Percentiles rank a stretch among this genome's conserved stretches.
Evolutionary conservation across 2,797 vertebrate species (phyloP).

Genomic region (Argya squamiceps): DNA sequence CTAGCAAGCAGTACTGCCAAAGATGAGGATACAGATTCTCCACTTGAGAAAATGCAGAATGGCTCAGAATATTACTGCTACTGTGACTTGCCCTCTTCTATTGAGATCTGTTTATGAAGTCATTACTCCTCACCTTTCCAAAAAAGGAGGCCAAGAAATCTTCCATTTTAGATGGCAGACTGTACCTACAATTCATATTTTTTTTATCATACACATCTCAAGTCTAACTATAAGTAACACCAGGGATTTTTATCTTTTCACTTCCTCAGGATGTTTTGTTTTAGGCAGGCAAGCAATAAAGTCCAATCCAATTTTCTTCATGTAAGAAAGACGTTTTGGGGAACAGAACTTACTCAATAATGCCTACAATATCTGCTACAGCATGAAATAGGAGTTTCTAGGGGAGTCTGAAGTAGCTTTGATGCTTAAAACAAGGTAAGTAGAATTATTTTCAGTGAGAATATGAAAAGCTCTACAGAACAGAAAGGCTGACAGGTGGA

Average conservation of each 20-base stretch:
- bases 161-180: not conserved
- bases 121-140: not conserved
- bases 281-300: not conserved
- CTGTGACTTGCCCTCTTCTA: not conserved
- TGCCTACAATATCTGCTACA: not conserved
- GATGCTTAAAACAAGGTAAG: not conserved
- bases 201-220: not conserved
- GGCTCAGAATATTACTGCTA: not conserved
- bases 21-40: not conserved
- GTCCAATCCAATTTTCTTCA: not conserved
- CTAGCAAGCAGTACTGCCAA: not conserved
- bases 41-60: not conserved
- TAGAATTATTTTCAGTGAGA: slow-evolving; percentile 1
- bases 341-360: not conserved
- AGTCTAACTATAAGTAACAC: not conserved
- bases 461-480: slow-evolving; percentile 8
- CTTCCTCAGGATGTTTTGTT: not conserved
- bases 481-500: not conserved
- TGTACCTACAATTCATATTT: not conserved
- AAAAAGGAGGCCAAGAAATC: not conserved
- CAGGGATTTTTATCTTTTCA: not conserved
- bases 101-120: not conserved
- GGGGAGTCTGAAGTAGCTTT: not conserved
- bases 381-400: not conserved
- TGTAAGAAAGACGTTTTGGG: not conserved